Evolutionary conservation across 2,888 invertebrate species (phyloP), one percentile per base, ranked within the genome.

Genomic region (Drosophila neonasuta): DNA sequence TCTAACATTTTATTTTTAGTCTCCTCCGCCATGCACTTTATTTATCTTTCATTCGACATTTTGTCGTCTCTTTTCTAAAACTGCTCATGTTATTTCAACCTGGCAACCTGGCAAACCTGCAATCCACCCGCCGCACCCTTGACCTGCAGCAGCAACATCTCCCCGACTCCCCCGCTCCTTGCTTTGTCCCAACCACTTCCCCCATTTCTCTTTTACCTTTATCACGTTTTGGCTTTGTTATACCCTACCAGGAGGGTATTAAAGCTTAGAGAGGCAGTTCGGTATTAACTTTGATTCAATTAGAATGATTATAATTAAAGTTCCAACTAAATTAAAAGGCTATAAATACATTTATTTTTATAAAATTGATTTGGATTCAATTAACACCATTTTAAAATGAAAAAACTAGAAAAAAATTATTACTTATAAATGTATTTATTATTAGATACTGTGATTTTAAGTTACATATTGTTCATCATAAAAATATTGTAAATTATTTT

Each of bases 1-100:
- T 66, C 70, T 57, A 74, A 75, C 68, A 72, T 82, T 84, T 84
- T 74, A 72, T 65, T 55, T 76, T 55, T 61, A 55, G 62, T 68
- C 51, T 52, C 48, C 68, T 58, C 46, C 65, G 55, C 32, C 54
- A 67, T 72, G 72, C 67, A 68, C 83, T 79, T 79, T 84, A 84
- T 84, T 84, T 84, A 84, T 87, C 86, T 87, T 84, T 87, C 84
- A 87, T 84, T 84, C 86, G 87, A 87, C 84, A 74, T 87, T 86
- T 80, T 80, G 82, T 84, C 84, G 78, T 82, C 80, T 74, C 71
- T 82, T 74, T 71, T 85, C 87, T 86, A 86, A 84, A 86, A 84
- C 81, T 75, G 52, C 72, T 72, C 82, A 69, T 83, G 85, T 86
- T 85, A 74, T 82, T 82, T 86, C 86, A 83, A 72, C 79, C 75